Evolutionary conservation across 2,797 vertebrate species (phyloP).

Genomic region (Garrulus glandarius): DNA sequence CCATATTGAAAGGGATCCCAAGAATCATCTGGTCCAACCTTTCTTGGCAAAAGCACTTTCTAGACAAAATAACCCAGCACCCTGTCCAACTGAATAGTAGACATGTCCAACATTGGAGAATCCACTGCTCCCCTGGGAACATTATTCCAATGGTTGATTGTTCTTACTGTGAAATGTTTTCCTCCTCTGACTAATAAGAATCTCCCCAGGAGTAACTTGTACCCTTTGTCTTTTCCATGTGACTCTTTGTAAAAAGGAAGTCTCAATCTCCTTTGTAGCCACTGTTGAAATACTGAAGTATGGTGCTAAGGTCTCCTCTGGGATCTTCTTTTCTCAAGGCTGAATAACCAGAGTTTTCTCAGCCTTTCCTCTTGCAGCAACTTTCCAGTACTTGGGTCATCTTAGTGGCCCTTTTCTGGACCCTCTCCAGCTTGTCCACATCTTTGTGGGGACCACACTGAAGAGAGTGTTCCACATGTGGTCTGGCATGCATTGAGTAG

Average conservation of each 20-base stretch:
- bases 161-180: not conserved
- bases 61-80: not conserved
- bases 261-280: not conserved
- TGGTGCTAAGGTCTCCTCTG: not conserved
- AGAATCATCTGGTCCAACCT: not conserved
- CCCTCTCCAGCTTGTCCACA: not conserved
- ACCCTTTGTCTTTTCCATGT: not conserved
- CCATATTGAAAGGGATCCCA: not conserved
- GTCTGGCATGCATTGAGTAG: not conserved
- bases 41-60: not conserved
- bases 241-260: not conserved
- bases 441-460: not conserved
- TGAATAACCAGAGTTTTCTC: not conserved
- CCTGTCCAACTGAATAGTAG: not conserved
- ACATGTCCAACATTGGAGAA: not conserved
- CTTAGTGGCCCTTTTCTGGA: not conserved
- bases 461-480: not conserved
- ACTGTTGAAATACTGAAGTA: not conserved
- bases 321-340: not conserved
- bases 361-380: not conserved
- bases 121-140: not conserved
- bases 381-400: not conserved
- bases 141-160: not conserved
- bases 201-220: not conserved
- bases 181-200: not conserved